Evolutionary conservation across 2,113 vertebrate species (phyloP).

Genomic region (Mobula hypostoma): DNA sequence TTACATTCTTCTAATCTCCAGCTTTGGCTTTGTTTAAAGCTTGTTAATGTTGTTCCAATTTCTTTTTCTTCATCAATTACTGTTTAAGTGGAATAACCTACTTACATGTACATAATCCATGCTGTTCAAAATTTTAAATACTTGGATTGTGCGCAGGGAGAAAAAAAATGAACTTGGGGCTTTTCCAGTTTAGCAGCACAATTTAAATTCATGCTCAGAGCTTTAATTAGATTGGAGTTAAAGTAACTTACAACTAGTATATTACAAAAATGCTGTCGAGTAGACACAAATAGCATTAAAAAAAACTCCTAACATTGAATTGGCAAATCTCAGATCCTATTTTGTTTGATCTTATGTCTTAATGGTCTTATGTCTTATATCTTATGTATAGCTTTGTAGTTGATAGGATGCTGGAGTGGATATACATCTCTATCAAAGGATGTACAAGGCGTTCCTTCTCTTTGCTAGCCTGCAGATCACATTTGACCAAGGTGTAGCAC

Average conservation of each 20-base stretch:
- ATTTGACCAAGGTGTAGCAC: no score
- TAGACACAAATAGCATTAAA: background rate
- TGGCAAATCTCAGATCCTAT: background rate
- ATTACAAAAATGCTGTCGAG: background rate
- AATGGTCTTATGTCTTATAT: no score
- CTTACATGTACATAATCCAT: conserved; percentile 24
- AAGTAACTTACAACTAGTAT: background rate
- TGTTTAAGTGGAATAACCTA: conserved; percentile 32
- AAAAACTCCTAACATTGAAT: background rate
- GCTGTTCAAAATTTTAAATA: background rate
- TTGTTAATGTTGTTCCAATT: background rate
- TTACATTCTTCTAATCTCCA: background rate
- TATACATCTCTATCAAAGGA: no score
- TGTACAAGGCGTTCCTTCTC: no score
- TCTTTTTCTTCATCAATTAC: background rate
- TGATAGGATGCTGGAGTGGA: no score
- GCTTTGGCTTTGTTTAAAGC: conserved; percentile 16
- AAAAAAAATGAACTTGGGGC: background rate
- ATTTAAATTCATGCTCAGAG: background rate
- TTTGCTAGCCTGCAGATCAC: no score
- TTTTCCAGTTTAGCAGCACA: background rate
- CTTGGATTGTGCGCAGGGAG: background rate
- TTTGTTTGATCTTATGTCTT: background rate
- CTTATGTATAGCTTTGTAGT: no score
- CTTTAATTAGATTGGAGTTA: background rate